Evolutionary conservation across 2,797 vertebrate genomes (phyloP).

Genomic region (Leptatherina wallacei): DNA sequence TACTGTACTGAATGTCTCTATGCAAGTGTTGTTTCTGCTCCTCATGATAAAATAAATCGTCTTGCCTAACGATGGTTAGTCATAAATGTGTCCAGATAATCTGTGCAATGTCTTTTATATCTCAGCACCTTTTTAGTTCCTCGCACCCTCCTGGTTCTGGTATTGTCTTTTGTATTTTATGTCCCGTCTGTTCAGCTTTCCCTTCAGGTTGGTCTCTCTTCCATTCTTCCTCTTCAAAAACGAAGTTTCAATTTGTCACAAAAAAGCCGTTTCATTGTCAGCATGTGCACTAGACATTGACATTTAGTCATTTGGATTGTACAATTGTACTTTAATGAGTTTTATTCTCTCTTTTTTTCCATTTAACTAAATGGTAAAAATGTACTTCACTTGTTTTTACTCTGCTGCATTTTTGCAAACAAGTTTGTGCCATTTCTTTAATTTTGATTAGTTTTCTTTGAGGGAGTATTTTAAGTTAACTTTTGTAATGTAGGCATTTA

Average conservation of each 20-base stretch:
- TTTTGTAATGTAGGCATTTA: constrained; percentile 78
- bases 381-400: constrained; percentile 71
- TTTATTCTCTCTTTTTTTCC: constrained; percentile 60
- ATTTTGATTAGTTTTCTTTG: constrained; percentile 68
- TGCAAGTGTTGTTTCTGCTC: constrained; percentile 70
- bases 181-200: constrained; percentile 59
- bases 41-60: constrained; percentile 21
- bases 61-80: constrained; percentile 14
- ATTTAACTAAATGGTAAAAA: constrained; percentile 75
- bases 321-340: constrained; percentile 71
- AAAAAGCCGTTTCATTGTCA: constrained; percentile 66
- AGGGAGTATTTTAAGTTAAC: constrained; percentile 68
- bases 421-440: constrained; percentile 75
- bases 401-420: constrained; percentile 71
- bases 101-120: constrained; percentile 44
- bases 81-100: constrained; percentile 28
- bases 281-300: constrained; percentile 80
- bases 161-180: constrained; percentile 29
- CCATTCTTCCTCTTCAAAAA: constrained; percentile 53
- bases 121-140: constrained; percentile 35
- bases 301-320: constrained; percentile 80
- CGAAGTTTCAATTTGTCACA: constrained; percentile 62
- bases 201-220: constrained; percentile 59
- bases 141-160: background rate
- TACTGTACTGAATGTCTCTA: constrained; percentile 56